phyloP scores from a whole-genome alignment of 2,113 vertebrate species.

The Colossoma macropomum region DNA sequence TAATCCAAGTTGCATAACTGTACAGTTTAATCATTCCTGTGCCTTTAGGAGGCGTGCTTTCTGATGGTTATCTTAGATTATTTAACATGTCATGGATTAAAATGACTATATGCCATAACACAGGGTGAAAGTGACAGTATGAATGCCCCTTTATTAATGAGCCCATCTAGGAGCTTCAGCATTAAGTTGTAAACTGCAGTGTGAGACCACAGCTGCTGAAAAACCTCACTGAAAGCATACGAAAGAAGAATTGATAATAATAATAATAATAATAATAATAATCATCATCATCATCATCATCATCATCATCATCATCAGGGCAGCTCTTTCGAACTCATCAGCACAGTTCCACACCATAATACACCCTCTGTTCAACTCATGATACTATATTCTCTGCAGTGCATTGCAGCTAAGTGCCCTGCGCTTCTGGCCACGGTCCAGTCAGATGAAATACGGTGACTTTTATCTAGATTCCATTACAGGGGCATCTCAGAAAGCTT shows the following conservation, averaged over 20 bases:
- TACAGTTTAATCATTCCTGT: background rate
- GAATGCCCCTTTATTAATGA: background rate
- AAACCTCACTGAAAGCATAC: background rate
- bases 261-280: background rate
- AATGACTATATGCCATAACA: background rate
- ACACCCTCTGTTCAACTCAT: slow-evolving; percentile 25
- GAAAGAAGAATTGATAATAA: background rate
- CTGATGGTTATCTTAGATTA: background rate
- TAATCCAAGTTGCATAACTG: slow-evolving; percentile 19
- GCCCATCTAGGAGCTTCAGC: background rate
- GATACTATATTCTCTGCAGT: slow-evolving; percentile 22
- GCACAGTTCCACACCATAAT: background rate
- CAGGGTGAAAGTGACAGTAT: too few species aligned
- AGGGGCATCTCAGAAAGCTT: slow-evolving; percentile 35
- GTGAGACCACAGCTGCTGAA: background rate
- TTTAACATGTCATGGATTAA: background rate
- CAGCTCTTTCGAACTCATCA: background rate
- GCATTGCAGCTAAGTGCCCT: slow-evolving; percentile 14
- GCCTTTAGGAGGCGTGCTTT: background rate
- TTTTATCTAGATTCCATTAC: slow-evolving; percentile 56
- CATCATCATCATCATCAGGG: background rate
- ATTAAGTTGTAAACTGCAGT: background rate
- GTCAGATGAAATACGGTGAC: slow-evolving; percentile 53
- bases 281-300: background rate
- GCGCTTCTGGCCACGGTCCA: slow-evolving; percentile 49